phyloP scores from a whole-genome alignment of 2,888 invertebrate genomes.

The Dryadula phaetusa region DNA sequence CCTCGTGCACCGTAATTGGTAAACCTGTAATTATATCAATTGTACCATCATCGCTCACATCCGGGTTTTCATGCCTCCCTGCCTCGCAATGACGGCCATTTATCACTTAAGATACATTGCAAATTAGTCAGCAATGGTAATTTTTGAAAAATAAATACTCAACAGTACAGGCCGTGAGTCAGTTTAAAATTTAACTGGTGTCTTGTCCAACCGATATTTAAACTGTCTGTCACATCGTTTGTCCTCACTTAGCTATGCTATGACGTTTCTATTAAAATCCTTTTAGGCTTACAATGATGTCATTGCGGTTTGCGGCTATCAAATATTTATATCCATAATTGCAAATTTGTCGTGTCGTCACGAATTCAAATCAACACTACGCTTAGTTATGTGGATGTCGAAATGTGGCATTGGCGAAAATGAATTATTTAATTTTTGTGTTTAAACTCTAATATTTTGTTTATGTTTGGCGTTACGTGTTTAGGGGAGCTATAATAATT shows the following conservation, averaged over 20 bases:
- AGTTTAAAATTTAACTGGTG: slow-evolving; percentile 35
- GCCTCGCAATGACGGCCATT: slow-evolving; percentile 36
- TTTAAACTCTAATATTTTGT: background rate
- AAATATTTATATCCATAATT: slow-evolving; percentile 38
- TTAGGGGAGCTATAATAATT: background rate
- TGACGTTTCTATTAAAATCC: slow-evolving; percentile 60
- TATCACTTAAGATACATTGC: slow-evolving; percentile 40
- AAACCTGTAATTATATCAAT: slow-evolving; percentile 29
- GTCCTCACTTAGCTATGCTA: slow-evolving; percentile 65
- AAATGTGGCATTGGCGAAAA: slow-evolving; percentile 38
- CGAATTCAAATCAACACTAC: slow-evolving; percentile 36
- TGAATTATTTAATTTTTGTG: background rate
- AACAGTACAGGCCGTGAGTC: slow-evolving; percentile 48
- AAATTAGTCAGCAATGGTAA: slow-evolving; percentile 48
- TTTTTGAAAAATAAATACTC: slow-evolving; percentile 41
- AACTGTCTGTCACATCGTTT: slow-evolving; percentile 47
- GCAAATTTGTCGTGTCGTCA: slow-evolving; percentile 39
- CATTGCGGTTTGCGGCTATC: slow-evolving; percentile 57
- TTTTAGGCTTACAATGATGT: slow-evolving; percentile 60
- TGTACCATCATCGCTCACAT: slow-evolving; percentile 29
- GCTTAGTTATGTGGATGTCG: slow-evolving; percentile 28
- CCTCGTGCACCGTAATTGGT: slow-evolving; percentile 17
- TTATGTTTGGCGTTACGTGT: background rate
- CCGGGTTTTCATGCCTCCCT: slow-evolving; percentile 32
- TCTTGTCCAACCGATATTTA: slow-evolving; percentile 36